A percentile compares a stretch with the other conserved stretches of the same genome.
phyloP scores from a whole-genome alignment of 2,888 invertebrate genomes.

The Calameuta idolon region DNA sequence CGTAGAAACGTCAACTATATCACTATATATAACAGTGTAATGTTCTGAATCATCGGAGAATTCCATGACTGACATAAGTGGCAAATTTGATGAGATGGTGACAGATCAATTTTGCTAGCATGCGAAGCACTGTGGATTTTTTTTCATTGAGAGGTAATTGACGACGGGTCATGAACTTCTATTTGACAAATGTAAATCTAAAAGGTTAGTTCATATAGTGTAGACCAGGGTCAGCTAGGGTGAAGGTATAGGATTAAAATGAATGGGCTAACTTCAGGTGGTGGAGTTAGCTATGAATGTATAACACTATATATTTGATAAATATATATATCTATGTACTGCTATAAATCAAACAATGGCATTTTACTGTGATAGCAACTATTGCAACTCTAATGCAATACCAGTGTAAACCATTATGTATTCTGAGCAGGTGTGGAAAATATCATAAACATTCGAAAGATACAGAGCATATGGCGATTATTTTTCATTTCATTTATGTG shows the following conservation, averaged over 20 bases:
- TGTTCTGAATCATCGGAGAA: background rate
- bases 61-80: background rate
- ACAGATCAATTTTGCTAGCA: background rate
- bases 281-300: background rate
- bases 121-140: background rate
- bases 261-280: background rate
- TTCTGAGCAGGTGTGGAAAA: background rate
- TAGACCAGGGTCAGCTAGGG: background rate
- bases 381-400: background rate
- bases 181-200: background rate
- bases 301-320: background rate
- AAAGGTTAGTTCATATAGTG: background rate
- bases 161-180: background rate
- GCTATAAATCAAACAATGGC: background rate
- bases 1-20: background rate
- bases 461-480: background rate
- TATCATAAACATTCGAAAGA: background rate
- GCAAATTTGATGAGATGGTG: background rate
- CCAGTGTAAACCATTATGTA: background rate
- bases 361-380: background rate
- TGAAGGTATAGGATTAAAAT: background rate
- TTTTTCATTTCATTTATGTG: background rate
- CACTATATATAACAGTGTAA: background rate
- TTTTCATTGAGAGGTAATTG: background rate
- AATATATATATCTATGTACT: background rate